Evolutionary conservation across 2,888 invertebrate genomes (phyloP).

Genomic region (Crematogaster levior): DNA sequence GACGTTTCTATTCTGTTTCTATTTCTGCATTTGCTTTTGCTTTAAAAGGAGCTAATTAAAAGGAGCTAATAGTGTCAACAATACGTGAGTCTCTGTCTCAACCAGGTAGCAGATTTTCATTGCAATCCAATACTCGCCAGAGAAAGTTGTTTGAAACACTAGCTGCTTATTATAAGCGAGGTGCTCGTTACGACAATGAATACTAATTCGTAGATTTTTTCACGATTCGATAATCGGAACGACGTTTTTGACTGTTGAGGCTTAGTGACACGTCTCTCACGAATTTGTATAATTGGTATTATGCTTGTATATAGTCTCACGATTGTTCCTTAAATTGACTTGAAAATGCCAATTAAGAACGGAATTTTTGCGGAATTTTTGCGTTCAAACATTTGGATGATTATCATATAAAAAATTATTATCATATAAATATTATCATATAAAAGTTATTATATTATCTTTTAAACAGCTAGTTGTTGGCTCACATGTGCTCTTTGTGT

Average conservation of each 20-base stretch:
- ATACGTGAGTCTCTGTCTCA: neutral
- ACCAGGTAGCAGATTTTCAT: neutral
- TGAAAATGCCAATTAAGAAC: slow-evolving; percentile 4
- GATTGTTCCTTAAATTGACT: slow-evolving; percentile 5
- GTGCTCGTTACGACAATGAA: neutral
- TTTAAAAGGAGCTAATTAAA: slow-evolving; percentile 24
- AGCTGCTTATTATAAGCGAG: neutral
- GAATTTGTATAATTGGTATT: slow-evolving; percentile 26
- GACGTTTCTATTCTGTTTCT: no score
- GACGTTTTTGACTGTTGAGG: neutral
- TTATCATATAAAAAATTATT: no score
- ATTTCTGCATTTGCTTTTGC: slow-evolving; percentile 8
- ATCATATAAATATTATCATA: no score
- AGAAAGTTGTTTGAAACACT: slow-evolving; percentile 15
- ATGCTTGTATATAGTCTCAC: no score
- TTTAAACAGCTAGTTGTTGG: no score
- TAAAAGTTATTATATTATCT: no score
- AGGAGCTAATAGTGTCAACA: neutral
- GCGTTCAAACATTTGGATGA: neutral
- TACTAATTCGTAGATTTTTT: neutral
- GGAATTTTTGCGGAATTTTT: neutral
- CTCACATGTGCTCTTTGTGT: no score
- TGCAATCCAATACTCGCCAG: neutral
- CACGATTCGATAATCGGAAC: neutral
- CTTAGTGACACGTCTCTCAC: neutral